Conservation (phyloP, 1,140 invertebrate genomes). For the Papilio helenus region DNA sequence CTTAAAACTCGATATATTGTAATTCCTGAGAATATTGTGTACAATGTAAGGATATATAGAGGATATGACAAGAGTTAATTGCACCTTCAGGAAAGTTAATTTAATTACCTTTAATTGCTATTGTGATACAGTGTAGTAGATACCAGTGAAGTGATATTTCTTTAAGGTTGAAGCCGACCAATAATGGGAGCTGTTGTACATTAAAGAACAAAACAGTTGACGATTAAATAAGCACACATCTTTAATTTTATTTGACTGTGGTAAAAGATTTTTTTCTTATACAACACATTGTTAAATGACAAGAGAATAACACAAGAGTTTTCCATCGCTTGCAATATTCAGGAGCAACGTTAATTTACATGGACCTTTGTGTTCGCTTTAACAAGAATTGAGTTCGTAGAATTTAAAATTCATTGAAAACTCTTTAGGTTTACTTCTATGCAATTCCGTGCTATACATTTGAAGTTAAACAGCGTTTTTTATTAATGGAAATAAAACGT, state of each 20-base stretch:
- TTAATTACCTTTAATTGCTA: too few relatives aligned
- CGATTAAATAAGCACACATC: too few relatives aligned
- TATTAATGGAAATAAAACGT: not conserved
- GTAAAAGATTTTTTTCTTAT: not conserved
- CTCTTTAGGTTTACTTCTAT: not conserved
- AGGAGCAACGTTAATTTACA: slow-evolving; percentile 64
- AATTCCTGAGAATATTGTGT: not conserved
- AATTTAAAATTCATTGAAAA: slow-evolving; percentile 47
- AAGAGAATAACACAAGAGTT: not conserved
- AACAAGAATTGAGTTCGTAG: slow-evolving; percentile 60
- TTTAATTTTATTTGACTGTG: not conserved
- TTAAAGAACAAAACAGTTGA: too few relatives aligned
- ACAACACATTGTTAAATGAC: not conserved
- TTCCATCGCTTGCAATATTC: slow-evolving; percentile 66
- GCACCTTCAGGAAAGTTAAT: too few relatives aligned
- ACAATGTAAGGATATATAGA: too few relatives aligned
- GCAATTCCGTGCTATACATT: not conserved
- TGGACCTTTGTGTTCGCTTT: slow-evolving; percentile 54
- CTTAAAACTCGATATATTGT: not conserved
- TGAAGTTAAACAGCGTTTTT: not conserved
- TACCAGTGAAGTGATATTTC: too few relatives aligned
- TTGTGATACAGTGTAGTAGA: too few relatives aligned
- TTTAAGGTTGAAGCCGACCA: too few relatives aligned
- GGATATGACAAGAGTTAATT: too few relatives aligned
- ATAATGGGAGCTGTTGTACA: too few relatives aligned